Evolutionary conservation across 1,140 invertebrate genomes (phyloP).

Genomic region (Aphaenogaster ashmeadi): DNA sequence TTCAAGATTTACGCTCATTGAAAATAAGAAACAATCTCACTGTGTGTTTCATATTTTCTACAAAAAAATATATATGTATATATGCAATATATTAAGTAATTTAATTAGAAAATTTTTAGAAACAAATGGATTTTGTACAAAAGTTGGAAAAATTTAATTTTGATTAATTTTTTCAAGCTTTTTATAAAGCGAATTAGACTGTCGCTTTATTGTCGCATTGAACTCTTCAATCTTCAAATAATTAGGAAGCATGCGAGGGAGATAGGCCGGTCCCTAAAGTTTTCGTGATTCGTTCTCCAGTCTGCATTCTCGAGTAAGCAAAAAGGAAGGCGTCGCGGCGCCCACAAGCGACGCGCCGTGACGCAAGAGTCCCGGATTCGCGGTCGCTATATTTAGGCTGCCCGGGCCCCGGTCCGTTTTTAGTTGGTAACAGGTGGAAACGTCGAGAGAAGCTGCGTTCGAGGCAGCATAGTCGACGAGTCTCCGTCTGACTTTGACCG

Average conservation of each 20-base stretch:
- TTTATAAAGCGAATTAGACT: not conserved
- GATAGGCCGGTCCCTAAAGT: too few species aligned
- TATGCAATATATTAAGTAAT: not conserved
- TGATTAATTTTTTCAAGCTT: not conserved
- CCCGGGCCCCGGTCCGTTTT: constrained; percentile 85
- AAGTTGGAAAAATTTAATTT: not conserved
- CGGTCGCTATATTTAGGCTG: constrained; percentile 85
- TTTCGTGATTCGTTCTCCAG: constrained; percentile 33
- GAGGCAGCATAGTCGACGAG: constrained; percentile 74
- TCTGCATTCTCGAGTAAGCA: constrained; percentile 32
- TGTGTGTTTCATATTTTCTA: not conserved
- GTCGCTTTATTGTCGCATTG: not conserved
- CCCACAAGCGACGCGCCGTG: constrained; percentile 66
- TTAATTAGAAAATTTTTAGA: not conserved
- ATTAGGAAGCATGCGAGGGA: not conserved
- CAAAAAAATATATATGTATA: not conserved
- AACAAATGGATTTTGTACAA: not conserved
- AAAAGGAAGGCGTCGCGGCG: constrained; percentile 61
- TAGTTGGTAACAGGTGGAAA: constrained; percentile 86
- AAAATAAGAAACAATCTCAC: not conserved
- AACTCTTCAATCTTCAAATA: not conserved
- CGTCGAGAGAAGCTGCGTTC: constrained; percentile 63
- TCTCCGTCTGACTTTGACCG: constrained; percentile 85
- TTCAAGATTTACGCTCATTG: not conserved
- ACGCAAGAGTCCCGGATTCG: constrained; percentile 81